A percentile compares a stretch with the other conserved stretches of the same genome.
These are phyloP conservation scores for Petrocephalus microphthalmus DNA, from an alignment of 2,113 vertebrate species.

Conservation along the genomic window DNA sequence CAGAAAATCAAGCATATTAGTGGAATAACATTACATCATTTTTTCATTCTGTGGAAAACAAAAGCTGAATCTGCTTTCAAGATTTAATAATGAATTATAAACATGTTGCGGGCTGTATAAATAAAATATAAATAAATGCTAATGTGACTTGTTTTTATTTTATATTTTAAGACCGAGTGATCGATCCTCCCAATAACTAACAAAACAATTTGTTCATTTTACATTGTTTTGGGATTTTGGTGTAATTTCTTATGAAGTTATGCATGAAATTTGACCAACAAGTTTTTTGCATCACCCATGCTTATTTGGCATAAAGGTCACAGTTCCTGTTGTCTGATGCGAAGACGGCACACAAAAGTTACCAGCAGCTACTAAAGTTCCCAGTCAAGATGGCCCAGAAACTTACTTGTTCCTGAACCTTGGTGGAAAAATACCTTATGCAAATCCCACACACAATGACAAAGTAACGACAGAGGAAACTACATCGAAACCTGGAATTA, in stretches of 20 bases:
- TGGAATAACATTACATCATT: background rate
- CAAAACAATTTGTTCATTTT: background rate
- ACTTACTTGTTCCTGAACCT: background rate
- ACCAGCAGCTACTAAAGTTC: background rate
- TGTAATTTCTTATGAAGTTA: background rate
- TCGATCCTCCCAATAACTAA: background rate
- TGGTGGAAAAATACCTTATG: background rate
- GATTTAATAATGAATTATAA: background rate
- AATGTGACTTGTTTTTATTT: background rate
- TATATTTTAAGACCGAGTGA: background rate
- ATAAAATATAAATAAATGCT: background rate
- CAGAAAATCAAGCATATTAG: background rate
- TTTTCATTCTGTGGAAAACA: background rate
- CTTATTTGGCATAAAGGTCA: background rate
- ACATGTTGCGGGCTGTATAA: background rate
- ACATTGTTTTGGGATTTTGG: background rate
- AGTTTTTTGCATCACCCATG: background rate
- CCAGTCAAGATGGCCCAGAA: background rate
- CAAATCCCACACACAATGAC: background rate
- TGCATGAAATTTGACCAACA: background rate
- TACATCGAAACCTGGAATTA: background rate
- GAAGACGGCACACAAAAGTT: background rate
- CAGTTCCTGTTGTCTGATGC: background rate
- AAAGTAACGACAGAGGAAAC: background rate
- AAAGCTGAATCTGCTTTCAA: background rate